Percentiles rank a stretch among this genome's conserved stretches.
Evolutionary conservation across 2,888 invertebrate genomes (phyloP).

Genomic region (Tetropium fuscum): DNA sequence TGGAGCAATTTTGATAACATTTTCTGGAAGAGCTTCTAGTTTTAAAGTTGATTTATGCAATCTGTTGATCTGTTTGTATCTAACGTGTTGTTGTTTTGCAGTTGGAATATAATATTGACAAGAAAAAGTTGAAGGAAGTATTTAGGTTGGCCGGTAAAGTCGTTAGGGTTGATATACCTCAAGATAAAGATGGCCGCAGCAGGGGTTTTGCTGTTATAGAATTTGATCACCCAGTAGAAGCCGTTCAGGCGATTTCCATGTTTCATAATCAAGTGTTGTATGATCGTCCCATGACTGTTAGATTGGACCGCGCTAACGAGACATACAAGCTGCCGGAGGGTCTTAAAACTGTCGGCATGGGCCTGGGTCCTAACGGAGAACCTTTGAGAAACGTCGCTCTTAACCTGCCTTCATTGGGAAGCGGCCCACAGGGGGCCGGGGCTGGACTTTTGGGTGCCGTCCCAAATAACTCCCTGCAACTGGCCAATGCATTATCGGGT

Average conservation of each 20-base stretch:
- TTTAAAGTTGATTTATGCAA: too few species aligned
- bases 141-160: constrained; percentile 97
- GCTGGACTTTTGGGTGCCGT: constrained; percentile 69
- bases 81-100: constrained; percentile 65
- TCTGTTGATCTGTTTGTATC: neutral
- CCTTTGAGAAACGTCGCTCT: constrained; percentile 88
- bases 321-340: constrained; percentile 89
- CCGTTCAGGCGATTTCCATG: constrained; percentile 98
- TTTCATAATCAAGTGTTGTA: constrained; percentile 94
- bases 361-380: constrained; percentile 92
- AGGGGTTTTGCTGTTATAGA: constrained; percentile 96
- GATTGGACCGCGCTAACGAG: constrained; percentile 90
- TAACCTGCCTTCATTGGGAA: constrained; percentile 69
- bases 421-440: constrained; percentile 22
- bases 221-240: constrained; percentile 98
- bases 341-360: constrained; percentile 92
- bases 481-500: constrained; percentile 67
- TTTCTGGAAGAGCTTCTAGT: too few species aligned
- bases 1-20: too few species aligned
- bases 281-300: constrained; percentile 94
- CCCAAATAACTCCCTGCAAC: constrained; percentile 68
- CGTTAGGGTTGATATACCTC: constrained; percentile 88
- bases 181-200: constrained; percentile 96
- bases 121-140: constrained; percentile 93
- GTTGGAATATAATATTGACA: constrained; percentile 97